Evolutionary conservation across 2,888 invertebrate genomes (phyloP), one percentile per base, ranked within the genome.

Genomic region (Malthinus flaveolus): DNA sequence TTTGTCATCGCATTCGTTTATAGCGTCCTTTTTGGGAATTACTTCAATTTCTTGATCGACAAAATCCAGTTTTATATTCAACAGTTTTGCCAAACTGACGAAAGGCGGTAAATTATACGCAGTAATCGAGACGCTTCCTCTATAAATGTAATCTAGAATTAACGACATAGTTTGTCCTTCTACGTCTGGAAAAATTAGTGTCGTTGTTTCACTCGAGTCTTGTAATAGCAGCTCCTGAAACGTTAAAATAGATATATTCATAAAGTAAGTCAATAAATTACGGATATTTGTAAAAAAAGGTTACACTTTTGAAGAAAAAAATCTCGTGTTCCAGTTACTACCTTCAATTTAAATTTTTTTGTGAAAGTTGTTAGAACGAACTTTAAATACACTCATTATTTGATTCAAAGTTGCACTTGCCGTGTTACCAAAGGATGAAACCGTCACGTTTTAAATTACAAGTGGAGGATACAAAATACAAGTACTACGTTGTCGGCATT

Each of bases 131-230:
- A 85, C 85, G 72, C 84, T 85, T 52, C 88, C 89, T 36, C 86
- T 86, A 72, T 89, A 89, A 61, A 88, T 83, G 70, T 88, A 87
- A 68, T 86, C 85, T 36, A 89, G 80, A 7, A 88, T 81, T 9
- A 84, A 81, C 0, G 85, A 82, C 79, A 89, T 82, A 61, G 84
- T 85, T 54, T 83, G 83, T 51, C 82, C 78, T 66, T 84, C 83
- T 57, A 87, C 82, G 68, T 88, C 88, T 15, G 88, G 86, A 49
- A 89, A 79, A 60, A 87, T 85, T 47, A 88, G 81, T 45, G 84
- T 83, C 36, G 85, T 82, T n/a, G 85, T 84, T 46, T 84, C 82
- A 61, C 80, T 79, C 59, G 79, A 76, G 35, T 72, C 70, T 46
- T 72, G 71, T 31, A 65, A 47, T 15, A 79, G 66, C 1, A 78